Conservation (phyloP, 2,113 vertebrate species). For the Catagonus wagneri region DNA sequence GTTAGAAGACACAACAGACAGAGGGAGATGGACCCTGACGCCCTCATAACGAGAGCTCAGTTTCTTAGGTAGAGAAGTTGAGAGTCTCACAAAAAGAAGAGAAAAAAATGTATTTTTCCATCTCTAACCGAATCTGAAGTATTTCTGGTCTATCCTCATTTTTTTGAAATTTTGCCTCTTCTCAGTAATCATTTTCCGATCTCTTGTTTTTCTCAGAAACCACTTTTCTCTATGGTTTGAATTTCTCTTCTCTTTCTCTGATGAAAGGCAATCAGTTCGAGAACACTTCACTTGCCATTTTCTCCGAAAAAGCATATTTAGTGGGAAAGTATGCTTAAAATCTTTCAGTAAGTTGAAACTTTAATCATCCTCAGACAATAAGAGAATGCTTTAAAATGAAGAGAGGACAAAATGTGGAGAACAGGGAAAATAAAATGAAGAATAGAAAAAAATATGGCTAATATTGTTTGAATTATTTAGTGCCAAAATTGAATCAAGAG, state of each 20-base stretch:
- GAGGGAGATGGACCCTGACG: rapidly evolving
- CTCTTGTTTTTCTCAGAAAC: constrained; percentile 33
- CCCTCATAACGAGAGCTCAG: not conserved
- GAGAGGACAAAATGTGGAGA: not conserved
- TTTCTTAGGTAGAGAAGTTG: not conserved
- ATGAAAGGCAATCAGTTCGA: constrained; percentile 71
- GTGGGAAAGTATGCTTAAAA: constrained; percentile 56
- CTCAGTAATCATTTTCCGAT: constrained; percentile 50
- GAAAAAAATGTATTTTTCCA: not conserved
- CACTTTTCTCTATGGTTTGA: constrained; percentile 56
- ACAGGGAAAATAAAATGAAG: constrained; percentile 17
- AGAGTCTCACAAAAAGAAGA: not conserved
- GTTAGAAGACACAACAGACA: rapidly evolving
- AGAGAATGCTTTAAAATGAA: constrained; percentile 27
- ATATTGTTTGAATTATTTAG: constrained; percentile 68
- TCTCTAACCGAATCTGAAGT: constrained; percentile 29
- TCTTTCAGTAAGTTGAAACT: constrained; percentile 50
- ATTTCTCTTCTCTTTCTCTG: constrained; percentile 52
- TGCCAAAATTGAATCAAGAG: constrained; percentile 68
- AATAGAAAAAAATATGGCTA: not conserved
- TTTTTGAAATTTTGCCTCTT: constrained; percentile 31
- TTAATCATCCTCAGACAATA: constrained; percentile 61
- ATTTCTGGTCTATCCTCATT: constrained; percentile 10
- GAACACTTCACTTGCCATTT: constrained; percentile 64
- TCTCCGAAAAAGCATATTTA: constrained; percentile 23